Conservation (phyloP, 2,888 invertebrate species). For the Thysanoteuthis rhombus region DNA sequence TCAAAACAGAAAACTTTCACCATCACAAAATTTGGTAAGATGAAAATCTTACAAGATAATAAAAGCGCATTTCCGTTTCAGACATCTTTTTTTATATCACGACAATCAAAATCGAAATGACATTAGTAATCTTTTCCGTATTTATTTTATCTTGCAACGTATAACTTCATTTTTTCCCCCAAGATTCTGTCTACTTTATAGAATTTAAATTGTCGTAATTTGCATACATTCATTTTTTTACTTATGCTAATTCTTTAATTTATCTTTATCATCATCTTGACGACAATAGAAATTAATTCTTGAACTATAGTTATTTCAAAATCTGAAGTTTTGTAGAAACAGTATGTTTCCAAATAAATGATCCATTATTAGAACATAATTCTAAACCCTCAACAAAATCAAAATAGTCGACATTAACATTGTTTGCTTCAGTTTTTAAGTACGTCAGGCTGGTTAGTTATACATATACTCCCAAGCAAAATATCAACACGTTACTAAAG, state of each 20-base stretch:
- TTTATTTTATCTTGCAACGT: background rate
- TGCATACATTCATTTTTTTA: background rate
- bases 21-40: background rate
- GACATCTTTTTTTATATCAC: background rate
- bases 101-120: background rate
- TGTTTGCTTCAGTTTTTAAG: no score
- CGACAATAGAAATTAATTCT: background rate
- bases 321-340: background rate
- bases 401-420: no score
- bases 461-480: no score
- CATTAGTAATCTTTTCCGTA: background rate
- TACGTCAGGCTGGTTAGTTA: no score
- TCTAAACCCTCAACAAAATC: no score
- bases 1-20: background rate
- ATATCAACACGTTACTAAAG: no score
- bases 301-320: background rate
- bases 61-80: background rate
- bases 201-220: background rate
- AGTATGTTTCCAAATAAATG: background rate
- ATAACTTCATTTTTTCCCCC: background rate
- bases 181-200: background rate
- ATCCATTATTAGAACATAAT: background rate
- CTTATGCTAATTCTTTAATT: background rate
- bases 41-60: background rate
- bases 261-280: background rate